A percentile compares a stretch with the other conserved stretches of the same genome.
Conservation (phyloP, 2,113 vertebrate species). For the Benitochromis conjunctus region DNA sequence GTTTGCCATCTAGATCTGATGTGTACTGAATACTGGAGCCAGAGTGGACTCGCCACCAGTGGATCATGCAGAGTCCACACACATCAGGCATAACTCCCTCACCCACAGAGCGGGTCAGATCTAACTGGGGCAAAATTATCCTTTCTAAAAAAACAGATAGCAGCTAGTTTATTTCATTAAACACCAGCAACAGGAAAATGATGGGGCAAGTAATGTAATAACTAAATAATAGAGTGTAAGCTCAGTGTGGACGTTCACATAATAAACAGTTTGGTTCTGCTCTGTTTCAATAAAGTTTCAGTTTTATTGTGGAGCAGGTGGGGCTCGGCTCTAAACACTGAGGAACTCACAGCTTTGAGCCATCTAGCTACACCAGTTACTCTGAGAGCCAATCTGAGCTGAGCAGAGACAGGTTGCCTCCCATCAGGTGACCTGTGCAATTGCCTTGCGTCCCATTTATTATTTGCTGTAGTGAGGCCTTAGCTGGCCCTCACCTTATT, state of each 20-base stretch:
- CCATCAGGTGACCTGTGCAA: neutral
- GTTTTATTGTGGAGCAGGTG: neutral
- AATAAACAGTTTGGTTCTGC: neutral
- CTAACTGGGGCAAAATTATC: neutral
- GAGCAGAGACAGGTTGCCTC: neutral
- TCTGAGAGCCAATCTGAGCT: neutral
- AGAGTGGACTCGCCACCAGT: no score
- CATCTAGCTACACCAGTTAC: neutral
- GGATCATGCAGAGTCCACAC: no score
- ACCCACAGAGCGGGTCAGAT: no score
- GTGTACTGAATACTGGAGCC: no score
- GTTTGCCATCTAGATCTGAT: neutral
- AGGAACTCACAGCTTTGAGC: neutral
- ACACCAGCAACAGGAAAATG: no score
- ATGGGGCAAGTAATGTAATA: no score
- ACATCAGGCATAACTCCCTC: no score
- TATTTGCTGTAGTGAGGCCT: neutral
- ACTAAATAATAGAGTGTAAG: no score
- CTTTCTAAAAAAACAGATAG: neutral
- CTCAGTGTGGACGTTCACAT: no score
- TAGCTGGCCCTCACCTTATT: neutral
- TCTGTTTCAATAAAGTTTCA: neutral
- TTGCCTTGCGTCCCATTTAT: rapidly evolving
- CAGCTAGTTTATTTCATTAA: neutral
- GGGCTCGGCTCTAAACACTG: neutral